Conservation (phyloP, 2,113 vertebrate genomes). For the Eolophus roseicapilla region DNA sequence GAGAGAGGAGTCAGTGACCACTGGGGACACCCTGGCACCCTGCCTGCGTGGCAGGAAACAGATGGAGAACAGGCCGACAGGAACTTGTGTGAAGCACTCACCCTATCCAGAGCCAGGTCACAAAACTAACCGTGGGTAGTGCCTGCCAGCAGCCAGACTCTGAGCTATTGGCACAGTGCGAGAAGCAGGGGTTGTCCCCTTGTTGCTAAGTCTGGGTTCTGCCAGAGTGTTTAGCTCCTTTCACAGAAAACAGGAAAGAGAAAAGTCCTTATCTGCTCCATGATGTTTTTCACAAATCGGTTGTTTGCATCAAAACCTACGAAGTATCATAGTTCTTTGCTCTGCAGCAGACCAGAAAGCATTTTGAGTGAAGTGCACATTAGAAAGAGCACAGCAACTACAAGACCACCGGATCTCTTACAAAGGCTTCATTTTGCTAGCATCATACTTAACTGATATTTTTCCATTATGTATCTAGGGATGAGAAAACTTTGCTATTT, state of each 20-base stretch:
- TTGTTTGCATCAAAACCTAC: background rate
- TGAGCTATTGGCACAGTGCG: background rate
- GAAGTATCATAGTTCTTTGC: background rate
- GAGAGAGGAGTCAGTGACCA: background rate
- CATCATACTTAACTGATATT: background rate
- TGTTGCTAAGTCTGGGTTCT: fast-evolving
- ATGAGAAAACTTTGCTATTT: background rate
- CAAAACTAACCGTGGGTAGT: background rate
- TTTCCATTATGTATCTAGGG: background rate
- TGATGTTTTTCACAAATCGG: background rate
- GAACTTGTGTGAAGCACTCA: background rate
- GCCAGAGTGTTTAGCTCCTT: background rate
- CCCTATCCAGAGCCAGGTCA: background rate
- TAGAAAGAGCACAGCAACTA: background rate
- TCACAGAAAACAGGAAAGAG: background rate
- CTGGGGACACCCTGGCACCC: background rate
- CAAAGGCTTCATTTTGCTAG: background rate
- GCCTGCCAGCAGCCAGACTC: background rate
- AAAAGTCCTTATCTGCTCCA: background rate
- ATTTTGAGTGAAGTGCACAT: background rate
- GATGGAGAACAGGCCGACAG: background rate
- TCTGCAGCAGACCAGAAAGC: background rate
- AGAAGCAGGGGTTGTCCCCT: background rate
- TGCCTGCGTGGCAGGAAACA: background rate
- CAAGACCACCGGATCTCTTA: background rate